phyloP scores from a whole-genome alignment of 2,888 invertebrate species.

The Keiferia lycopersicella region DNA sequence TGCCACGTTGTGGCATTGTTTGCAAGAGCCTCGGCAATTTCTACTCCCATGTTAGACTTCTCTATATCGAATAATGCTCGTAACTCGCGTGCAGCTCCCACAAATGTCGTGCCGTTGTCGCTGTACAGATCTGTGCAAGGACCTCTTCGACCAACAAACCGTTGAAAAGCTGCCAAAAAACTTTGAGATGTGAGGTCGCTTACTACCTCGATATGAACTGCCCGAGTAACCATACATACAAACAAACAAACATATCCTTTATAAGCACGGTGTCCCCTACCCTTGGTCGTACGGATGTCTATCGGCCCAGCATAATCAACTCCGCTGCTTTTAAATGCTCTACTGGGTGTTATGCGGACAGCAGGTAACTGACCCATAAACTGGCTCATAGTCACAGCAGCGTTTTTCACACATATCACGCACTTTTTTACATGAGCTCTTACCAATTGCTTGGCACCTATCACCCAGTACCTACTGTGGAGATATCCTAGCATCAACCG shows the following conservation, averaged over 20 bases:
- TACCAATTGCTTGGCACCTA: neutral
- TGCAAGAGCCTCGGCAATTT: constrained; percentile 26
- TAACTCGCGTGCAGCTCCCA: constrained; percentile 10
- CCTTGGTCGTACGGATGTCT: neutral
- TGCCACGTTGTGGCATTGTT: constrained; percentile 31
- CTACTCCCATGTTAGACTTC: neutral
- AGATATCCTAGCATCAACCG: constrained; percentile 7
- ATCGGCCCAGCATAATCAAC: constrained; percentile 9
- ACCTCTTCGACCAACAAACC: neutral
- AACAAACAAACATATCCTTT: constrained; percentile 34
- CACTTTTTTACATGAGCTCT: neutral
- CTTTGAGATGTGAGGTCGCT: constrained; percentile 33
- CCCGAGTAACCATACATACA: constrained; percentile 35
- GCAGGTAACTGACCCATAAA: constrained; percentile 8
- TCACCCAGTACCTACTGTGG: neutral
- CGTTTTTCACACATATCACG: neutral
- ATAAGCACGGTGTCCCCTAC: constrained; percentile 28
- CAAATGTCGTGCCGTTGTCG: constrained; percentile 21
- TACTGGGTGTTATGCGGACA: neutral
- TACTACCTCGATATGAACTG: constrained; percentile 36
- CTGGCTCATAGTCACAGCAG: neutral
- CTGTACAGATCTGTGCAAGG: constrained; percentile 7
- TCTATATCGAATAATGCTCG: neutral
- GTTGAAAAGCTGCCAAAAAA: constrained; percentile 9
- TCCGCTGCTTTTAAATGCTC: neutral